Evolutionary conservation across 2,113 vertebrate species (phyloP).

Genomic region (Mobula birostris): DNA sequence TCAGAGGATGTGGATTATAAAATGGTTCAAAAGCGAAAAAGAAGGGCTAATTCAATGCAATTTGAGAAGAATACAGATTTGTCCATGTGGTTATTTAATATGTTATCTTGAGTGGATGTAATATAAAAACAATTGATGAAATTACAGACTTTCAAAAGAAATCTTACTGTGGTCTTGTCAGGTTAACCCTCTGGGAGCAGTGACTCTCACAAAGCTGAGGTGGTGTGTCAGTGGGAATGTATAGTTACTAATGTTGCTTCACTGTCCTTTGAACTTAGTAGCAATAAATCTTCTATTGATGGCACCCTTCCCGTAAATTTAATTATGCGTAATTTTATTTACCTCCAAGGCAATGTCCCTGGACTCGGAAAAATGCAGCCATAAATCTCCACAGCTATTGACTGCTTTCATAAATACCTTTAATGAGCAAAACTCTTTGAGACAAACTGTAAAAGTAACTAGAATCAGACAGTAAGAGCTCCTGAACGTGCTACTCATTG

Average conservation of each 20-base stretch:
- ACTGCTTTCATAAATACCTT: constrained; percentile 50
- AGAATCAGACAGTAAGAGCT: not conserved
- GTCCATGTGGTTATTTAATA: not conserved
- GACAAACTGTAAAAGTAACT: not conserved
- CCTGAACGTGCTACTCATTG: not conserved
- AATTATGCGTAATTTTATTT: constrained; percentile 75
- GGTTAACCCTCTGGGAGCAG: constrained; percentile 18
- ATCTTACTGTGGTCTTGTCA: not conserved
- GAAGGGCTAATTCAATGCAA: not conserved
- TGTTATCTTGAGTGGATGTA: not conserved
- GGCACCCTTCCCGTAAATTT: constrained; percentile 65
- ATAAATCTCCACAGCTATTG: constrained; percentile 60
- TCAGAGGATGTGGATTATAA: not conserved
- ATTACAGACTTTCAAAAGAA: constrained; percentile 7
- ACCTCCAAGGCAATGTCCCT: constrained; percentile 60
- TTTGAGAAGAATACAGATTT: not conserved
- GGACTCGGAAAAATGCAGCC: constrained; percentile 51
- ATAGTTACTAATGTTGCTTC: constrained; percentile 46
- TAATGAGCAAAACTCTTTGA: not conserved
- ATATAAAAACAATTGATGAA: not conserved
- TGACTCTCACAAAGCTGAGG: not conserved
- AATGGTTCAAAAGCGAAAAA: not conserved
- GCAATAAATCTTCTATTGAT: constrained; percentile 61
- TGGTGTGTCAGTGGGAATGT: not conserved
- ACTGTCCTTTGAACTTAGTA: constrained; percentile 48